phyloP scores from a whole-genome alignment of 2,797 vertebrate species.

The Anomalospiza imberbis region DNA sequence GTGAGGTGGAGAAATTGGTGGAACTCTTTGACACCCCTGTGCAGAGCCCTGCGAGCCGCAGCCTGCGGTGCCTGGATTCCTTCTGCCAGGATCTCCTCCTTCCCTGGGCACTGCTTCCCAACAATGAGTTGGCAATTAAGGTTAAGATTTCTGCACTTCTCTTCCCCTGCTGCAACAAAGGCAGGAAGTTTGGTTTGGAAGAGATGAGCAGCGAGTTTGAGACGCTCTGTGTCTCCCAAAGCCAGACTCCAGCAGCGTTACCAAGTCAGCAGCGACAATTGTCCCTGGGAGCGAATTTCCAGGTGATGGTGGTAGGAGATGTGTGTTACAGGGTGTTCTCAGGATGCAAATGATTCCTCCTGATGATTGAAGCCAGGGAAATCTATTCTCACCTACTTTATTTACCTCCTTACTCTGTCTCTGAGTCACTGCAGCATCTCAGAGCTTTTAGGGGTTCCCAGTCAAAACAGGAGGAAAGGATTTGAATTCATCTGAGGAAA shows the following conservation, averaged over 20 bases:
- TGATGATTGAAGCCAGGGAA: not conserved
- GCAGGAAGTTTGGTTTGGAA: not conserved
- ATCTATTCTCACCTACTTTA: slow-evolving; percentile 23
- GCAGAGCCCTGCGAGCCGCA: not conserved
- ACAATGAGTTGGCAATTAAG: fast-evolving
- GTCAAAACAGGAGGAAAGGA: not conserved
- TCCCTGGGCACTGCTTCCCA: not conserved
- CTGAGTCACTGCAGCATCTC: not conserved
- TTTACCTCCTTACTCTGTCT: not conserved
- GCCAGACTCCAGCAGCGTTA: not conserved
- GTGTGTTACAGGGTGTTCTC: not conserved
- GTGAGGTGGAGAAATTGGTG: not conserved
- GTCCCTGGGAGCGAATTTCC: not conserved
- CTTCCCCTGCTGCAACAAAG: not conserved
- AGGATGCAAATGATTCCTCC: not conserved
- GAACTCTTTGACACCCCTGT: not conserved
- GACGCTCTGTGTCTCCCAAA: not conserved
- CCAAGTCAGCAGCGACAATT: not conserved
- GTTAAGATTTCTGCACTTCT: not conserved
- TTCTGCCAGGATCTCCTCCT: not conserved
- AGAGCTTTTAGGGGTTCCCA: not conserved
- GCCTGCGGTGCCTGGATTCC: not conserved
- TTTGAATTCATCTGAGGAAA: not conserved
- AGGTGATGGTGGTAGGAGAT: not conserved
- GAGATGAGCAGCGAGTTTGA: not conserved